phyloP scores from a whole-genome alignment of 1,140 invertebrate genomes.

The Lamellibrachia luymesi region DNA sequence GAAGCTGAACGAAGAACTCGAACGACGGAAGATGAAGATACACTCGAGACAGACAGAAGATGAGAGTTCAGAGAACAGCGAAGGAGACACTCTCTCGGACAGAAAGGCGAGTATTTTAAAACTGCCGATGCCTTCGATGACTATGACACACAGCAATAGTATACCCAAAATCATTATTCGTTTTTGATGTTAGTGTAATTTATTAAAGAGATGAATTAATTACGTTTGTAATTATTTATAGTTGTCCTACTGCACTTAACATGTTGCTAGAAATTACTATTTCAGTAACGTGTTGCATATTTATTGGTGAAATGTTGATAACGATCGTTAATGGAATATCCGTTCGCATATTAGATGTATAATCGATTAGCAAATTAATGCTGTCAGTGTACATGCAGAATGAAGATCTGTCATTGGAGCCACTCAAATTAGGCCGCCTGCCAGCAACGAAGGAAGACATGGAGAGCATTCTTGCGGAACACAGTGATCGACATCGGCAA shows the following conservation, averaged over 20 bases:
- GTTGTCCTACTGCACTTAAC: neutral
- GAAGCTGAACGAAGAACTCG: neutral
- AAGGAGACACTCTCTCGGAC: neutral
- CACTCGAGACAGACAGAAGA: neutral
- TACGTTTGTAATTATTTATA: neutral
- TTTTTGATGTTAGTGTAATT: too few relatives aligned
- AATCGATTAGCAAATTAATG: neutral
- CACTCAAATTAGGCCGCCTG: neutral
- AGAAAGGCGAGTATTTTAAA: neutral
- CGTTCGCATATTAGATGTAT: neutral
- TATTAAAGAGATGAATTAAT: neutral
- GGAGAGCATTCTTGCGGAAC: neutral
- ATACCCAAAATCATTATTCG: too few relatives aligned
- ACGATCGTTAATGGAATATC: neutral
- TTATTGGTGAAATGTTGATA: neutral
- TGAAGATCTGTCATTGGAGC: neutral
- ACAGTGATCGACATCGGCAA: neutral
- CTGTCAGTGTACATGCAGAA: neutral
- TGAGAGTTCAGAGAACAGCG: neutral
- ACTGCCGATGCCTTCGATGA: neutral
- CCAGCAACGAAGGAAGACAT: neutral
- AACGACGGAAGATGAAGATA: neutral
- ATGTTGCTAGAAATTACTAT: too few relatives aligned
- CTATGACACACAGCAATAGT: neutral
- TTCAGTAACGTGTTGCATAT: too few relatives aligned